These are phyloP conservation scores for Tachycineta bicolor DNA, from an alignment of 2,113 vertebrate species.

Conservation along the genomic window DNA sequence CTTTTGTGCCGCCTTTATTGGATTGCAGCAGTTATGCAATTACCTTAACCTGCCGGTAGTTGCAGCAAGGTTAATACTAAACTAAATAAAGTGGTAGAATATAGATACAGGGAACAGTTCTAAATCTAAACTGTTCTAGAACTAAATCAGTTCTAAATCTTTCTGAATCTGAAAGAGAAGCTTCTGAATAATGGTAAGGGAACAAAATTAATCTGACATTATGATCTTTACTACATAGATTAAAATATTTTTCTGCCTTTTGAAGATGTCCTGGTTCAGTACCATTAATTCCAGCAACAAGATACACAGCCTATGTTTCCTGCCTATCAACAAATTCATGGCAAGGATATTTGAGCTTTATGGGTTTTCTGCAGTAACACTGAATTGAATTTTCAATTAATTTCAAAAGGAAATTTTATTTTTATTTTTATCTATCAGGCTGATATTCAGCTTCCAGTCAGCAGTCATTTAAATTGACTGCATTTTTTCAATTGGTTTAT, in stretches of 20 bases:
- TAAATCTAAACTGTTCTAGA: not conserved
- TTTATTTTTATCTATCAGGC: not conserved
- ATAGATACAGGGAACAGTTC: not conserved
- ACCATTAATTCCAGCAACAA: not conserved
- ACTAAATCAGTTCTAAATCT: not conserved
- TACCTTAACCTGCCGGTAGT: not conserved
- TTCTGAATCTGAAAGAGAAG: not conserved
- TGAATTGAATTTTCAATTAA: conserved; percentile 2
- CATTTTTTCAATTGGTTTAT: not conserved
- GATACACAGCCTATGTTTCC: not conserved
- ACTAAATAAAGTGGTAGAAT: not conserved
- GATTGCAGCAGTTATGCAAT: not conserved
- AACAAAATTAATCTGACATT: not conserved
- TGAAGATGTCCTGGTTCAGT: not conserved
- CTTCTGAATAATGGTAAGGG: not conserved
- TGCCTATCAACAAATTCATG: not conserved
- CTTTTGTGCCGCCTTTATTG: not conserved
- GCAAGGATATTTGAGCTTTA: not conserved
- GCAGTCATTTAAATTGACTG: not conserved
- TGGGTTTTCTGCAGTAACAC: not conserved
- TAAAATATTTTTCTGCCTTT: not conserved
- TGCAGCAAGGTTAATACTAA: not conserved
- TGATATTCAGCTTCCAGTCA: not conserved
- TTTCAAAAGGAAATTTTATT: conserved; percentile 18
- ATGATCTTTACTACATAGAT: not conserved